Conservation (phyloP, 2,888 invertebrate genomes). For the Tenodera sinensis region DNA sequence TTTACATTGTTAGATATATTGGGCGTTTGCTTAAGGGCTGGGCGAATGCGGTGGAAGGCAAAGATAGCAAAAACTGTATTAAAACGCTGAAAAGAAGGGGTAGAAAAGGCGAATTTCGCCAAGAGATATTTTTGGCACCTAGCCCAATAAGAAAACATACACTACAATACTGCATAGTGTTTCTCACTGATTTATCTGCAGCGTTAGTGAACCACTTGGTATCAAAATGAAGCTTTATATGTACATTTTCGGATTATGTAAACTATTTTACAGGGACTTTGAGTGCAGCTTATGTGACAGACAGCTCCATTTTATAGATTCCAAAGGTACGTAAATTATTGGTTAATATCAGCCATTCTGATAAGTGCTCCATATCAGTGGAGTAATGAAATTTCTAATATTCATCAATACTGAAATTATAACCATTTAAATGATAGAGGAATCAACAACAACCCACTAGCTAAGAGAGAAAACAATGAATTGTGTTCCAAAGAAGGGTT, state of each 20-base stretch:
- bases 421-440: too few relatives aligned
- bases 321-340: too few relatives aligned
- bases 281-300: too few relatives aligned
- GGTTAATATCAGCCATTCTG: too few relatives aligned
- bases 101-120: background rate
- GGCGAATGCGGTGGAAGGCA: background rate
- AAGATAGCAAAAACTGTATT: background rate
- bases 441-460: too few relatives aligned
- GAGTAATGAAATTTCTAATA: too few relatives aligned
- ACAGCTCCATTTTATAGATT: too few relatives aligned
- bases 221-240: background rate
- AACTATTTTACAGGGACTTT: background rate
- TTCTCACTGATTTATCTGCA: background rate
- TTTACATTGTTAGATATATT: conserved; percentile 22
- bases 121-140: background rate
- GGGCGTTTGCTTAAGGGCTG: background rate
- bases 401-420: too few relatives aligned
- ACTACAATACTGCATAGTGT: background rate
- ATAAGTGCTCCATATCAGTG: too few relatives aligned
- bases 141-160: background rate
- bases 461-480: too few relatives aligned
- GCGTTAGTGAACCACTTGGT: background rate
- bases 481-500: too few relatives aligned
- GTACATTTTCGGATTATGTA: background rate
- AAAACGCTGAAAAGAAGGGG: background rate